Evolutionary conservation across 2,888 invertebrate genomes (phyloP).

Genomic region (Lasioglossum figueresi): DNA sequence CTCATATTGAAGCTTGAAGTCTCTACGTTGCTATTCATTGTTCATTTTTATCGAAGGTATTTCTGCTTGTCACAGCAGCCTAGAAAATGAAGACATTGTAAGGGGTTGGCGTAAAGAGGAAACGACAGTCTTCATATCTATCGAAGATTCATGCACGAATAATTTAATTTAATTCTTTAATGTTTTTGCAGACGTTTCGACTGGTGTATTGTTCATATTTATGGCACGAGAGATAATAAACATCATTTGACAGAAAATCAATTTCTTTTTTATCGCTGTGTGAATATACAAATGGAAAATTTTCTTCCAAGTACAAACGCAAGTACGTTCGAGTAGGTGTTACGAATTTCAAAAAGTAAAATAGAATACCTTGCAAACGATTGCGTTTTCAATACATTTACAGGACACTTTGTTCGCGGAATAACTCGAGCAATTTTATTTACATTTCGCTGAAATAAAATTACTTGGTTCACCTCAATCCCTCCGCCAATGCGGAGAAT

Average conservation of each 20-base stretch:
- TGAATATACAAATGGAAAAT: too few relatives aligned
- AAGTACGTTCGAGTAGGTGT: background rate
- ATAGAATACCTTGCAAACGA: background rate
- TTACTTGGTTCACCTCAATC: background rate
- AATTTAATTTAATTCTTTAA: too few relatives aligned
- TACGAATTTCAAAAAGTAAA: background rate
- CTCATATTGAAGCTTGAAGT: background rate
- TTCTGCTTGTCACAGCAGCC: background rate
- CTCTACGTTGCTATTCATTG: background rate
- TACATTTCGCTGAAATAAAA: background rate
- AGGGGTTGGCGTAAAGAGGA: too few relatives aligned
- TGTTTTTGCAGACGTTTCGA: too few relatives aligned
- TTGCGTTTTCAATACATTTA: background rate
- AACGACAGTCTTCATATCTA: too few relatives aligned
- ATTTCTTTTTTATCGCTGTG: too few relatives aligned
- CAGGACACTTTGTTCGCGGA: background rate
- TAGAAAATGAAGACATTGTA: background rate
- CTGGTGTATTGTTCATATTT: too few relatives aligned
- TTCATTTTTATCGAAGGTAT: background rate
- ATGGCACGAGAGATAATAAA: too few relatives aligned
- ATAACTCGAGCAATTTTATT: background rate
- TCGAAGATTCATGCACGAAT: too few relatives aligned
- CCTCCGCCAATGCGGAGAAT: background rate
- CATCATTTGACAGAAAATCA: too few relatives aligned
- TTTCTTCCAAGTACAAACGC: too few relatives aligned